Evolutionary conservation across 2,113 vertebrate species (phyloP).

Genomic region (Anser cygnoides): DNA sequence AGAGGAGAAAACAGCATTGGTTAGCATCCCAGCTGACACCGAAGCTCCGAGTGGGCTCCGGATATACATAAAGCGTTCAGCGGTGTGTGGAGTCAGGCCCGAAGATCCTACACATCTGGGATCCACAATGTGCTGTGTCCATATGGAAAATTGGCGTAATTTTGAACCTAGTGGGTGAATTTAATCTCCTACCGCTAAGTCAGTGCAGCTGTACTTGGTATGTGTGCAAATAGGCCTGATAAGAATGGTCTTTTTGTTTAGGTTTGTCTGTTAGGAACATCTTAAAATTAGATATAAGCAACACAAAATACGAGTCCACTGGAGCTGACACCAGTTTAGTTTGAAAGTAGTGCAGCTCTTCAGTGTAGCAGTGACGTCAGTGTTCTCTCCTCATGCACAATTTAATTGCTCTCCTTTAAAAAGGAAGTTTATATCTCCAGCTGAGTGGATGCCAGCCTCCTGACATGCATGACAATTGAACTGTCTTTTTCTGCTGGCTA

Average conservation of each 20-base stretch:
- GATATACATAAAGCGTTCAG: not conserved
- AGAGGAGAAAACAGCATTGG: not conserved
- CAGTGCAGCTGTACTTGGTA: slow-evolving; percentile 20
- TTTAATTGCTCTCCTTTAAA: slow-evolving; percentile 47
- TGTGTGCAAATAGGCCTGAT: not conserved
- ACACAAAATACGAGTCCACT: not conserved
- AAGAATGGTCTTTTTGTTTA: slow-evolving; percentile 24
- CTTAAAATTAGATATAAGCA: not conserved
- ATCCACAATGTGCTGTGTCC: not conserved
- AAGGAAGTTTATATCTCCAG: slow-evolving; percentile 58
- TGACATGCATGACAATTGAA: slow-evolving; percentile 64
- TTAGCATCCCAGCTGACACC: not conserved
- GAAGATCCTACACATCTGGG: not conserved
- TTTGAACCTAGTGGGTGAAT: slow-evolving; percentile 6
- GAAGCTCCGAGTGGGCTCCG: not conserved
- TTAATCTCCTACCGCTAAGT: not conserved
- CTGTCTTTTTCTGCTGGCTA: slow-evolving; percentile 39
- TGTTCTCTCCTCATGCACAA: slow-evolving; percentile 5
- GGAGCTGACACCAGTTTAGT: not conserved
- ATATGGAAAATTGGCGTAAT: not conserved
- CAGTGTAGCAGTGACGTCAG: not conserved
- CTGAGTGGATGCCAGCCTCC: slow-evolving; percentile 45
- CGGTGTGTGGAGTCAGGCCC: not conserved
- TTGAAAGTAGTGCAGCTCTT: slow-evolving; percentile 16
- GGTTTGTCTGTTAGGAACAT: slow-evolving; percentile 4